Evolutionary conservation across 1,140 invertebrate species (phyloP), one percentile per base, ranked within the genome.

Genomic region (Megalonaias nervosa): DNA sequence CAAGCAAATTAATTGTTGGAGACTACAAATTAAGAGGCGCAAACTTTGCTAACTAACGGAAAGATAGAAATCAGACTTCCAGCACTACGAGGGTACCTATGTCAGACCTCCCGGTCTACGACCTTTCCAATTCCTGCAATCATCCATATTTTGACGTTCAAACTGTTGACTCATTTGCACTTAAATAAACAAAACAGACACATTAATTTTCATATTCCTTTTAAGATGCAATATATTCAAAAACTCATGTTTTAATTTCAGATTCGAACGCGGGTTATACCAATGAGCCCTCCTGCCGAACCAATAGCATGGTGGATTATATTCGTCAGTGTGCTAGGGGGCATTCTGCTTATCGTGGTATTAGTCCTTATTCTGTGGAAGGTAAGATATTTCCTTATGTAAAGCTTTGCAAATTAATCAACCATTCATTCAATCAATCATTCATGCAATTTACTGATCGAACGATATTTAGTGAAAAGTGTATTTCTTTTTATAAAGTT

Each of bases 251-350:
- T 0, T 38, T 2, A 38, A 12, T 75, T 68, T 6, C 38, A 76
- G 74, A 58, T 76, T 55, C 23, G 31, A n/a, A 68, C 74, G 15
- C 55, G 65, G 16, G 31, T 76, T 60, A 19, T 76, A 12, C 74
- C 74, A 3, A 66, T 65, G 13, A 21, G 59, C n/a, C 67, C 61
- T 5, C 67, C 67, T 9, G 31, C 67, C n/a, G 1, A 76, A 31
- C 55, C 31, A 62, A 48, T 76, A 23, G 59, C 67, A 60, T 76
- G 74, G 74, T 76, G 74, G 74, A 68, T 76, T 17, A 62, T 69
- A 38, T n/a, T 76, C 17, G 21, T 76, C 57, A 76, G 74, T 56
- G 59, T 76, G 11, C 9, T 76, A 23, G 67, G 15, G 19, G 74
- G 74, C 5, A 60, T 76, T 21, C 59, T 76, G 11, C 60, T 76